Percentiles rank a stretch among this genome's conserved stretches.
These are phyloP conservation scores for Mantis religiosa DNA, from an alignment of 2,888 invertebrate species.

Conservation along the genomic window DNA sequence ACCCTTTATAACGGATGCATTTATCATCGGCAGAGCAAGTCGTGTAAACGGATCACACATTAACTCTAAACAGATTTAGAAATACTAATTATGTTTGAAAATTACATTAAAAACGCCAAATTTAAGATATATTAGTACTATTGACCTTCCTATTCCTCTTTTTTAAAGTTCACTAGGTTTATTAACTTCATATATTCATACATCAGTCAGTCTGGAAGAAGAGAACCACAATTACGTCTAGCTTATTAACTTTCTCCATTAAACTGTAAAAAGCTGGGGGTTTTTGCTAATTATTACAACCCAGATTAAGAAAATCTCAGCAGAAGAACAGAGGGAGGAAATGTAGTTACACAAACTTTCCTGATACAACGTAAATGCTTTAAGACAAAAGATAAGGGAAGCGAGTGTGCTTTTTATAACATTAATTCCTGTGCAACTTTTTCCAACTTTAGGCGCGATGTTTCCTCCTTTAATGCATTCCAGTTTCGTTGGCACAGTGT, in stretches of 20 bases:
- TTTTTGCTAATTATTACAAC: neutral
- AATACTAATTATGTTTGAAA: too few relatives aligned
- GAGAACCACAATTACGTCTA: neutral
- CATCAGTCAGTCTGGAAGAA: neutral
- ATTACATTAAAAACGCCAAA: too few relatives aligned
- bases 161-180: neutral
- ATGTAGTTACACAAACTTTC: neutral
- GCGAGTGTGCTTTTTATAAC: neutral
- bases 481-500: neutral
- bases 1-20: too few relatives aligned
- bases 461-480: neutral
- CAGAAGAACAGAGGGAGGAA: neutral
- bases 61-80: too few relatives aligned
- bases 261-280: neutral
- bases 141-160: too few relatives aligned
- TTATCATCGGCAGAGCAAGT: too few relatives aligned
- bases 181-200: neutral
- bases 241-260: neutral
- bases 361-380: neutral
- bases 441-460: neutral
- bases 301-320: neutral
- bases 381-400: neutral
- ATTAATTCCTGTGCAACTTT: neutral
- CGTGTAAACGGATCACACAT: too few relatives aligned
- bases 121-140: too few relatives aligned